A percentile compares a stretch with the other conserved stretches of the same genome.
Conservation (phyloP, 2,113 vertebrate genomes). For the Ciconia maguari region DNA sequence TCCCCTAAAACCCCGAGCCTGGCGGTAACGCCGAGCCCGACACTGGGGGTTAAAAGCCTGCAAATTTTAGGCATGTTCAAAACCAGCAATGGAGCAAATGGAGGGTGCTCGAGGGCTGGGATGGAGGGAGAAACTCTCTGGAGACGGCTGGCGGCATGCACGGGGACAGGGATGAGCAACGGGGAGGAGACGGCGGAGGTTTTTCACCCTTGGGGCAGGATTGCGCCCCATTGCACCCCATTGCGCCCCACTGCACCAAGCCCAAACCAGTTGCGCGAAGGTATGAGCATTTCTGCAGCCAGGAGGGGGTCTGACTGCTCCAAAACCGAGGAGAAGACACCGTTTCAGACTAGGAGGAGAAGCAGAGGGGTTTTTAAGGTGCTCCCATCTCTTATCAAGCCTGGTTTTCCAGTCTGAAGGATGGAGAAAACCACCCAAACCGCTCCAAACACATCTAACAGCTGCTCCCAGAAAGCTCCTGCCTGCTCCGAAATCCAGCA, state of each 20-base stretch:
- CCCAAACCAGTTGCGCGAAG: accelerated
- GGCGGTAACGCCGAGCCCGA: accelerated
- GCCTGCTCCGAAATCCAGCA: accelerated
- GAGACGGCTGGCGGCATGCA: accelerated
- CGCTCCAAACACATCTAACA: accelerated
- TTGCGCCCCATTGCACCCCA: neutral
- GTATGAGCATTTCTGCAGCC: accelerated
- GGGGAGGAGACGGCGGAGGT: neutral
- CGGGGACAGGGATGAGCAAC: neutral
- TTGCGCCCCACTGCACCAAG: neutral
- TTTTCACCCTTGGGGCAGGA: neutral
- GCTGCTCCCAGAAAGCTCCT: neutral
- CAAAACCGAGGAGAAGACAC: neutral
- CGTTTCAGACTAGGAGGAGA: neutral
- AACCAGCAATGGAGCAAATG: accelerated
- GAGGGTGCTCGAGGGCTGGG: neutral
- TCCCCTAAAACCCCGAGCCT: neutral
- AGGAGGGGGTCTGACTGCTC: neutral
- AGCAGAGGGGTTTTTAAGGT: neutral
- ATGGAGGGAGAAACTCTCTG: neutral
- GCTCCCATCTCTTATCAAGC: neutral
- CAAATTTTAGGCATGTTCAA: neutral
- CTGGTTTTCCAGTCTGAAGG: neutral
- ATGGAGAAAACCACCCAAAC: neutral
- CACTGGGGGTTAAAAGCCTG: neutral